Evolutionary conservation across 2,113 vertebrate species (phyloP).

Genomic region (Gobio gobio): DNA sequence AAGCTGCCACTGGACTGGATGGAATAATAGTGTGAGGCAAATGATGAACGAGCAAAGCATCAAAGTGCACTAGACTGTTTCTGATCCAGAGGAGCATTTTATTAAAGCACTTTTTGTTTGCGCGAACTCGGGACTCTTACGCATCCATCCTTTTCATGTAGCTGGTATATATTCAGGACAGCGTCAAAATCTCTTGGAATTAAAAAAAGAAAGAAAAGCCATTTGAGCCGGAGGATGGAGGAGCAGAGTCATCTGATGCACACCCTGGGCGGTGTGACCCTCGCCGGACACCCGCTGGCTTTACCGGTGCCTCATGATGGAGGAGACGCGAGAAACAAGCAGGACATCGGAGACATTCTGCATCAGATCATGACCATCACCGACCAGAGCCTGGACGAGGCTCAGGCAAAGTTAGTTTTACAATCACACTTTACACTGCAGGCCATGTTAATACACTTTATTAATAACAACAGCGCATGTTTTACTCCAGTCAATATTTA

Average conservation of each 20-base stretch:
- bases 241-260: slow-evolving; percentile 89
- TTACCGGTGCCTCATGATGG: slow-evolving; percentile 85
- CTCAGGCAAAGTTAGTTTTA: slow-evolving; percentile 91
- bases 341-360: slow-evolving; percentile 91
- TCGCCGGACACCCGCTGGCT: slow-evolving; percentile 85
- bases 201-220: not conserved
- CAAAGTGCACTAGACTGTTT: not conserved
- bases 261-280: slow-evolving; percentile 85
- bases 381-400: slow-evolving; percentile 91
- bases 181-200: slow-evolving; percentile 43
- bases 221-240: slow-evolving; percentile 73
- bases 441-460: slow-evolving; percentile 29
- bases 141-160: slow-evolving; percentile 34
- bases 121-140: not conserved
- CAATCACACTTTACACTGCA: not conserved
- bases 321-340: slow-evolving; percentile 86
- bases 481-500: not conserved
- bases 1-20: not conserved
- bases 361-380: slow-evolving; percentile 95
- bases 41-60: not conserved
- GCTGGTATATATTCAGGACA: slow-evolving; percentile 73
- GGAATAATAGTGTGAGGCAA: not conserved
- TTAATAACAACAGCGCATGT: not conserved
- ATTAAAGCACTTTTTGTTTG: slow-evolving; percentile 35
- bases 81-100: not conserved